phyloP scores from a whole-genome alignment of 2,888 invertebrate genomes.

The Oscheius sp. region DNA sequence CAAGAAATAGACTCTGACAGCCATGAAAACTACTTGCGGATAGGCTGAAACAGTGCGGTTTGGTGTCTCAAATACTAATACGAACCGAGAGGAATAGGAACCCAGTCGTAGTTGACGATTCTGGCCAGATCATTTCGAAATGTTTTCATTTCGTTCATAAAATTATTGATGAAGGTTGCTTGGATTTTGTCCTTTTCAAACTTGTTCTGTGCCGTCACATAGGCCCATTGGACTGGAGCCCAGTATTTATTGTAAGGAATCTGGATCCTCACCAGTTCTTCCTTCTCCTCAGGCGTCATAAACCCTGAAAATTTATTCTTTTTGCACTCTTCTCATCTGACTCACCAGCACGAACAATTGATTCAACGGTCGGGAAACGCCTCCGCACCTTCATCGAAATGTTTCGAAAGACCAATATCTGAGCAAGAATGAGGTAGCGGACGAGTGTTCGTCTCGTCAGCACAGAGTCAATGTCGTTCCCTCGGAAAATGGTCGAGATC shows the following conservation, averaged over 20 bases:
- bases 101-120: constrained; percentile 57
- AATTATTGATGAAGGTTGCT: constrained; percentile 29
- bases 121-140: constrained; percentile 56
- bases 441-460: constrained; percentile 51
- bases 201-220: constrained; percentile 36
- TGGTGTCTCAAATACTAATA: too few relatives aligned
- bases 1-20: constrained; percentile 58
- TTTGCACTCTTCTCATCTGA: neutral
- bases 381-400: constrained; percentile 62
- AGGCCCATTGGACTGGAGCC: constrained; percentile 70
- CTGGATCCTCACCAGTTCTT: constrained; percentile 48
- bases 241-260: constrained; percentile 66
- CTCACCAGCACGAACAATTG: constrained; percentile 52
- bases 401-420: constrained; percentile 64
- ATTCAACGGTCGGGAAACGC: constrained; percentile 59
- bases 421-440: constrained; percentile 47
- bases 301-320: constrained; percentile 42
- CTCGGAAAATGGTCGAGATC: constrained; percentile 46
- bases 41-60: too few relatives aligned
- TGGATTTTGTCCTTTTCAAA: constrained; percentile 33
- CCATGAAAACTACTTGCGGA: constrained; percentile 55
- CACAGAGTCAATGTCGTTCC: constrained; percentile 43
- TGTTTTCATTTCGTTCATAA: constrained; percentile 43
- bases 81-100: constrained; percentile 45
- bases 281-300: constrained; percentile 54